Evolutionary conservation across 1,140 invertebrate genomes (phyloP), one percentile per base, ranked within the genome.

Genomic region (Calliphora vicina): DNA sequence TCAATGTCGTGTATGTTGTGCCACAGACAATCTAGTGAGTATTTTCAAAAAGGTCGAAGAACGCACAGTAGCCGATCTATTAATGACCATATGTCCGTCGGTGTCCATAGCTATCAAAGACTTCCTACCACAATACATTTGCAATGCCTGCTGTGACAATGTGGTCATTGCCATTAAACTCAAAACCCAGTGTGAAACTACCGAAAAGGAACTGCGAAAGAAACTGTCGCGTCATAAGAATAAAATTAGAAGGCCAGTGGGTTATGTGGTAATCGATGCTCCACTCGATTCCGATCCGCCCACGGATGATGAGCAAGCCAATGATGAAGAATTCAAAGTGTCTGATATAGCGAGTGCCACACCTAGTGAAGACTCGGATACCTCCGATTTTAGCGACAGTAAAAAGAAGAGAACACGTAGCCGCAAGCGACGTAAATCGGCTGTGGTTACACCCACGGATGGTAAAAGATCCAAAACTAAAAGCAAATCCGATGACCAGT

Each of bases 241-340:
- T 72, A 91, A 91, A 83, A 88, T 90, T 2, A 85, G 90, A 0
- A 84, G 89, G 2, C 89, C 89, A 1, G 88, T 87, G 2, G 90
- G 89, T 26, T 91, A 91, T 84, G 91, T 91, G 27, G 87, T 91
- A 6, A 91, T 91, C 15, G 91, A 91, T 84, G 90, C 91, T 1
- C 85, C 87, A 0, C 20, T 82, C 5, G 86, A 89, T 25, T 86
- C 88, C 0, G 86, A 87, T 27, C 88, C 87, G 0, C 84, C 85
- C n/a, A 88, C 88, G 61, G 90, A 90, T 9, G 86, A 86, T 27
- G 88, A 91, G 57, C 84, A 86, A 0, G 86, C 90, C 17, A 88
- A 90, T 72, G 89, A 89, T 84, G 89, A 86, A 0, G 88, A 90
- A 76, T 91, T 88, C 6, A 90, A 91, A 82, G 86, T 90, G 0